Conservation (phyloP, 2,797 vertebrate species). For the Rhinoraja longicauda region DNA sequence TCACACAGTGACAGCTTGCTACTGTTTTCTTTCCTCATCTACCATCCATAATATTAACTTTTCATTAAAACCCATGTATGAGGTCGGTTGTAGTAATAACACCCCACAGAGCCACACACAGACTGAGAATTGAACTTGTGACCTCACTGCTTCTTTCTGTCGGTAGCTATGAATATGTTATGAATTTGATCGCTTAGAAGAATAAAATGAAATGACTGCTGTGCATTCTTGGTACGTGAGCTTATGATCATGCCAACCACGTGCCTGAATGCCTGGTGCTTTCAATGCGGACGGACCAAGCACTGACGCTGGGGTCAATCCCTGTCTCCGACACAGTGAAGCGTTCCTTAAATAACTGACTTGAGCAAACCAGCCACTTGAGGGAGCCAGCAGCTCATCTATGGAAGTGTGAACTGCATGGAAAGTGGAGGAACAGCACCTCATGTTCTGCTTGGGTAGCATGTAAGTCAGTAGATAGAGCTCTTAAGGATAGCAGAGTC, state of each 20-base stretch:
- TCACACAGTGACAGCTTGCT: background rate
- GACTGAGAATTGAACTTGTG: background rate
- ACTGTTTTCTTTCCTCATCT: background rate
- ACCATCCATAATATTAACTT: background rate
- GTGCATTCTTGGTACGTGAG: background rate
- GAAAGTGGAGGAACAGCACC: no score
- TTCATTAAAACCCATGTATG: background rate
- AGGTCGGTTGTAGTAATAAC: background rate
- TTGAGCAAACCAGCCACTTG: background rate
- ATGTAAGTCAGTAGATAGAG: no score
- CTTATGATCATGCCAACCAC: background rate
- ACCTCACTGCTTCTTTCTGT: background rate
- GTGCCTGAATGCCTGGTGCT: background rate
- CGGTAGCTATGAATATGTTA: background rate
- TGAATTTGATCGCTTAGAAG: background rate
- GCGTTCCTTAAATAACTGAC: background rate
- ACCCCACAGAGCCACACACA: background rate
- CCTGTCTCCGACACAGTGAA: no score
- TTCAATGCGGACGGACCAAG: background rate
- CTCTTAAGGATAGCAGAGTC: no score
- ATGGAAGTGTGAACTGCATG: background rate
- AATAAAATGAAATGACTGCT: background rate
- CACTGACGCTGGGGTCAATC: background rate
- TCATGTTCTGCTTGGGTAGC: no score
- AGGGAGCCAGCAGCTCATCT: background rate